Evolutionary conservation across 2,797 vertebrate genomes (phyloP).

Genomic region (Danionella dracula): DNA sequence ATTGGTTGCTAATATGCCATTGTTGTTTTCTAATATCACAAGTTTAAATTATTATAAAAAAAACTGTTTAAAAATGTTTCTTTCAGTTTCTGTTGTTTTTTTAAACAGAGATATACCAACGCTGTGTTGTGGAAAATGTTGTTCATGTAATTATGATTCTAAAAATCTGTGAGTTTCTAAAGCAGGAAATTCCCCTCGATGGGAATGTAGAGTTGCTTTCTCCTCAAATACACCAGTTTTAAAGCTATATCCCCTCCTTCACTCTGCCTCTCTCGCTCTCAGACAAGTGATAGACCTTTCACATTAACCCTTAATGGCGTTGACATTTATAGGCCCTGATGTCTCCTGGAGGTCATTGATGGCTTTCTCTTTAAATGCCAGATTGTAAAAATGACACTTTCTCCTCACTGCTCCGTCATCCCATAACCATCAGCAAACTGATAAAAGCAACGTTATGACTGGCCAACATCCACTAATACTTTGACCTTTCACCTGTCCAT

Average conservation of each 20-base stretch:
- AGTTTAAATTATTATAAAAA: too few relatives aligned
- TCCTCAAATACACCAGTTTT: too few relatives aligned
- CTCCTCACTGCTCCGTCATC: background rate
- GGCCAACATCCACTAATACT: conserved; percentile 9
- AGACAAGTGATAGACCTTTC: conserved; percentile 16
- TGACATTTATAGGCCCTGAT: conserved; percentile 33
- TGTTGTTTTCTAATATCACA: too few relatives aligned
- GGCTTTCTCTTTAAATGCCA: conserved; percentile 29
- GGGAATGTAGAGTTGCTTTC: too few relatives aligned
- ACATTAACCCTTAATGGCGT: conserved; percentile 16
- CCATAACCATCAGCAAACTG: conserved; percentile 13
- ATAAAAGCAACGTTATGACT: conserved; percentile 31
- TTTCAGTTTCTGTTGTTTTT: too few relatives aligned
- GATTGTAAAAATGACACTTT: conserved; percentile 32
- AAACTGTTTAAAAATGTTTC: too few relatives aligned
- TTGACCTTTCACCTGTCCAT: conserved; percentile 30
- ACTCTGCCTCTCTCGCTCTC: background rate
- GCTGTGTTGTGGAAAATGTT: too few relatives aligned
- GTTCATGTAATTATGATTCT: too few relatives aligned
- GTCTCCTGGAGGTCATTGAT: conserved; percentile 26
- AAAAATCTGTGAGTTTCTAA: too few relatives aligned
- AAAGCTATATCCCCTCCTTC: background rate
- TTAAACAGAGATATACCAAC: too few relatives aligned
- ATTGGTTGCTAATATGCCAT: too few relatives aligned
- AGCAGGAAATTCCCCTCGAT: too few relatives aligned